Evolutionary conservation across 1,140 invertebrate species (phyloP), one percentile per base, ranked within the genome.

Genomic region (Proctacanthus coquilletti): DNA sequence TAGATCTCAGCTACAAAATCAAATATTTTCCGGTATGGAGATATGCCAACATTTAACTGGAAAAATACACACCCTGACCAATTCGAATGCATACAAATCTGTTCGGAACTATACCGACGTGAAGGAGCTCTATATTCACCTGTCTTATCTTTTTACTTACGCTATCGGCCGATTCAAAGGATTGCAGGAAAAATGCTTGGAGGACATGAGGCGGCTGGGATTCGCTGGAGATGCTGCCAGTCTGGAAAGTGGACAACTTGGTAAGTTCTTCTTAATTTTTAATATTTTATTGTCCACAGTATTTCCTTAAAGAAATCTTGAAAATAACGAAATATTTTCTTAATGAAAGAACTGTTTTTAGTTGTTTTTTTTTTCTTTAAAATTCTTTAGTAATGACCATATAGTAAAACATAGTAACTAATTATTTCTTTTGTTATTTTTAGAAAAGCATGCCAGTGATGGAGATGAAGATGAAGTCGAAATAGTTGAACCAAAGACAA

Each of bases 391-490:
- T 29, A 9, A 29, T n/a, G 15, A 29, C 11, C 27, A 3, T 11
- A 29, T 8, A 25, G 6, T 8, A 25, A 25, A 25, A 29, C 3
- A 29, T 29, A 13, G 27, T 11, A 29, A 29, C 15, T 29, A 21
- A 17, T 38, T 27, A 19, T 13, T 36, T 33, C 25, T 33, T 31
- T 21, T 3, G n/a, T n/a, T 25, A 25, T 32, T 44, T 48, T 0
- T 36, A 58, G 53, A 59, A 4, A 60, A 60, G 50, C 53, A 59
- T 52, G 53, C 56, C 18, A 59, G 53, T 35, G 56, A 59, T 36
- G 56, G 53, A 29, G 56, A 59, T 20, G 56, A 59, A 30, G 59
- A 59, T 21, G 56, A 60, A 41, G 55, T 60, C 3, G 56, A 56
- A 41, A 59, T 60, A 42, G 56, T 60, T 21, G 56, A 60, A 36